Evolutionary conservation across 2,797 vertebrate species (phyloP).

Genomic region (Tapirus indicus): DNA sequence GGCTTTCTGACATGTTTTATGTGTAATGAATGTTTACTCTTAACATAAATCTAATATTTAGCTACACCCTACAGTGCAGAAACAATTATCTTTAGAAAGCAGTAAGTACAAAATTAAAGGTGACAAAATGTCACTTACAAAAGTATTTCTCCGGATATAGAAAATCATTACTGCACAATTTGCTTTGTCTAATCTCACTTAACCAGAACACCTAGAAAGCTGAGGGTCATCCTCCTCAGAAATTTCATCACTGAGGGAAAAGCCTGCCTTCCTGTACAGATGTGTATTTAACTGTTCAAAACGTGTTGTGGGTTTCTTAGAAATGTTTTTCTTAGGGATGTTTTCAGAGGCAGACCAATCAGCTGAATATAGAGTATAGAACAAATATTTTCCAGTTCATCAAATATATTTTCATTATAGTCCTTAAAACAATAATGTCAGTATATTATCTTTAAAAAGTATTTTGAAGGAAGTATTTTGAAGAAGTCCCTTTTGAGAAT

Average conservation of each 20-base stretch:
- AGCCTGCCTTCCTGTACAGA: background rate
- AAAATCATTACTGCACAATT: background rate
- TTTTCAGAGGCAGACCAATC: background rate
- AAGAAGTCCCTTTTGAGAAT: background rate
- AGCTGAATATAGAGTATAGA: background rate
- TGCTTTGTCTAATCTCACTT: background rate
- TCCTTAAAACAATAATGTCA: background rate
- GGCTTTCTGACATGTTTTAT: background rate
- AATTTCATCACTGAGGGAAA: background rate
- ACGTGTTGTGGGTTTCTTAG: background rate
- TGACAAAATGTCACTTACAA: background rate
- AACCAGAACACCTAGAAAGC: background rate
- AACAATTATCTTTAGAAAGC: conserved; percentile 1
- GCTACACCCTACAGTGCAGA: background rate
- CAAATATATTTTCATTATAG: background rate
- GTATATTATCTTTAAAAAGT: background rate
- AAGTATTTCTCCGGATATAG: background rate
- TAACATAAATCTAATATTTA: conserved; percentile 46
- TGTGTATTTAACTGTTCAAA: background rate
- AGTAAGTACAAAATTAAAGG: background rate
- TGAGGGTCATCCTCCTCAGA: background rate
- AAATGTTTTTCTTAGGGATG: background rate
- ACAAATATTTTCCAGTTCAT: background rate
- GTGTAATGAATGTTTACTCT: conserved; percentile 1
- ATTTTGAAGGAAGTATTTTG: background rate